phyloP scores from a whole-genome alignment of 2,888 invertebrate genomes.

The Chymomyza procnemis region DNA sequence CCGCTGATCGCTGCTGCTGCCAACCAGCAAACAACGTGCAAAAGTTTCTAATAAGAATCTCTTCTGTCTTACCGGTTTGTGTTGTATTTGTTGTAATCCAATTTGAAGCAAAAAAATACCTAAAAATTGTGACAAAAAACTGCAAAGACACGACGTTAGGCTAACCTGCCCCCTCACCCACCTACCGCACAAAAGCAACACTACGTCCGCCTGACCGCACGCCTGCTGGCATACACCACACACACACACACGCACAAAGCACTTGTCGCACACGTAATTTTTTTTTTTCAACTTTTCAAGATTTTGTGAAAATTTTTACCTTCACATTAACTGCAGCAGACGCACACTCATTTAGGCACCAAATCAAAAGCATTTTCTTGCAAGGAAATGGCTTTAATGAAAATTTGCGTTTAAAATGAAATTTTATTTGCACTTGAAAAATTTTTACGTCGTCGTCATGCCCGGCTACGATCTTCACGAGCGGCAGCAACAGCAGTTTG shows the following conservation, averaged over 20 bases:
- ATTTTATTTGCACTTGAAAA: constrained; percentile 46
- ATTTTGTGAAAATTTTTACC: constrained; percentile 38
- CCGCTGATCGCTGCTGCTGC: constrained; percentile 16
- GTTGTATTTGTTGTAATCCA: constrained; percentile 51
- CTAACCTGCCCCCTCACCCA: no score
- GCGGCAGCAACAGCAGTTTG: constrained; percentile 58
- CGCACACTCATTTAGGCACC: constrained; percentile 16
- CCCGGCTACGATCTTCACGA: constrained; percentile 60
- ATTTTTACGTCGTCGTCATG: constrained; percentile 50
- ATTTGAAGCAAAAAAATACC: constrained; percentile 20
- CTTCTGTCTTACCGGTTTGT: constrained; percentile 12
- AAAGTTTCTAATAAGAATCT: constrained; percentile 36
- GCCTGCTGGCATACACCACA: constrained; percentile 21
- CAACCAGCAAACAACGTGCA: constrained; percentile 23
- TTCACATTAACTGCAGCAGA: constrained; percentile 23
- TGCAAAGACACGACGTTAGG: constrained; percentile 65
- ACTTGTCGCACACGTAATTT: constrained; percentile 64
- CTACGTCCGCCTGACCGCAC: background rate
- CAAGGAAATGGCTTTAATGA: constrained; percentile 14
- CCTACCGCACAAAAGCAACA: constrained; percentile 26
- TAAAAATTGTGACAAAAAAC: constrained; percentile 37
- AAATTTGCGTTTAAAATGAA: constrained; percentile 31
- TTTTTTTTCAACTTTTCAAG: constrained; percentile 22
- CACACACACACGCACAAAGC: constrained; percentile 14
- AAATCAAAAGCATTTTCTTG: constrained; percentile 16